Evolutionary conservation across 2,113 vertebrate species (phyloP).

Genomic region (Larimichthys polyactis): DNA sequence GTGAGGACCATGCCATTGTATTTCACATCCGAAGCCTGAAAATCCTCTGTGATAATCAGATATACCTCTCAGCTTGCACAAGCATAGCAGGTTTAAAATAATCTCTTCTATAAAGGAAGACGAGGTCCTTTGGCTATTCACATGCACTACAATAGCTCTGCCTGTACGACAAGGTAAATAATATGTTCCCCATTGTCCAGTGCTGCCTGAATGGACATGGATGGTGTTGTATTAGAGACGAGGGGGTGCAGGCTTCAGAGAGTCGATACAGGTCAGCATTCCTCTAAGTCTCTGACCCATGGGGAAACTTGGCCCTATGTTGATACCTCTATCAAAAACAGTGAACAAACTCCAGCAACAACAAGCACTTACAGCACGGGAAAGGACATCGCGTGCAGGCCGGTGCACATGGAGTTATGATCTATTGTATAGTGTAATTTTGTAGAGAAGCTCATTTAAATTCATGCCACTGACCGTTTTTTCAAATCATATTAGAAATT

Average conservation of each 20-base stretch:
- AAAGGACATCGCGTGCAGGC: neutral
- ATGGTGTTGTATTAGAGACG: slow-evolving; percentile 70
- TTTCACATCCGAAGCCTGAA: slow-evolving; percentile 78
- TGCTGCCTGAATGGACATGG: slow-evolving; percentile 65
- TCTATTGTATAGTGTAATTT: neutral
- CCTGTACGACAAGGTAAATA: slow-evolving; percentile 82
- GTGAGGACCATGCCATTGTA: slow-evolving; percentile 53
- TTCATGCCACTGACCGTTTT: neutral
- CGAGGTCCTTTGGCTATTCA: slow-evolving; percentile 70
- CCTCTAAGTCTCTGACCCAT: slow-evolving; percentile 71
- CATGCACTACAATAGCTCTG: slow-evolving; percentile 76
- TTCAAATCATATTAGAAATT: neutral
- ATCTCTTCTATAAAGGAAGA: slow-evolving; percentile 66
- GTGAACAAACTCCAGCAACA: slow-evolving; percentile 10
- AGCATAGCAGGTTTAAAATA: slow-evolving; percentile 73
- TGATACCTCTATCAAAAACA: slow-evolving; percentile 45
- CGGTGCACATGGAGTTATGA: neutral
- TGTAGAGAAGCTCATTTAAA: neutral
- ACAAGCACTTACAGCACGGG: slow-evolving; percentile 29
- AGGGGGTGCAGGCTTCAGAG: slow-evolving; percentile 52
- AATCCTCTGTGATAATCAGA: slow-evolving; percentile 76
- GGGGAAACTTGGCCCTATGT: slow-evolving; percentile 50
- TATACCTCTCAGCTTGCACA: slow-evolving; percentile 76
- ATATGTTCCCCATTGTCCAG: slow-evolving; percentile 78
- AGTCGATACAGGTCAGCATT: slow-evolving; percentile 67